Evolutionary conservation across 2,888 invertebrate genomes (phyloP), one percentile per base, ranked within the genome.

Genomic region (Lagria hirta): DNA sequence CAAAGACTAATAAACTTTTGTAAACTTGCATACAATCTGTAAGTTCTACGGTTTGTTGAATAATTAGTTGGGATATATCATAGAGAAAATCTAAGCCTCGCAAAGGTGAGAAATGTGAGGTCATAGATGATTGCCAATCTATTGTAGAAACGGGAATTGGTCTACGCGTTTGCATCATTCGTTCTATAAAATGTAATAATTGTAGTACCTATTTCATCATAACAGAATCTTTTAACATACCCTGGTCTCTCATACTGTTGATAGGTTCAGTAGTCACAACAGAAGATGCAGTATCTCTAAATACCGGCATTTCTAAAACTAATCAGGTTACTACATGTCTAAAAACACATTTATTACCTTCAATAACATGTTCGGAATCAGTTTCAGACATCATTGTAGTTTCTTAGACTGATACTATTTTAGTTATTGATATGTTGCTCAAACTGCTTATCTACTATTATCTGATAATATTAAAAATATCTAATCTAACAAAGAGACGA

Each of bases 11-110:
- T 15, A 34, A 12, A 14, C 12, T 27, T 13, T 4, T 16, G 5
- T 23, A 13, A 15, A 11, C 12, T 17, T 29, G 75, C 80, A 71
- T 71, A 88, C 88, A 69, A 67, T 87, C 85, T 62, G 81, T 77
- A 5, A 89, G 70, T 64, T 90, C 89, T 24, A 88, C 82, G 23
- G 88, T 86, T 70, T 89, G 89, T 62, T 89, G 86, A 41, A 88
- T 83, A 50, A 83, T 78, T 3, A 88, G 70, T 28, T 80, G 82
- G 40, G 83, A 78, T 29, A 83, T 78, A 13, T 84, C 84, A 32
- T 78, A 76, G 24, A 88, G 75, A 65, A 86, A 84, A 63, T 86
- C 85, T 47, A 85, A 74, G 7, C 88, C 88, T 24, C 80, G 75
- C 21, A 80, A 69, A 0, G 86, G 82, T 46, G 79, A 77, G 56